Conservation (phyloP, 2,797 vertebrate genomes). For the Enteromius afrohamiltoni region DNA sequence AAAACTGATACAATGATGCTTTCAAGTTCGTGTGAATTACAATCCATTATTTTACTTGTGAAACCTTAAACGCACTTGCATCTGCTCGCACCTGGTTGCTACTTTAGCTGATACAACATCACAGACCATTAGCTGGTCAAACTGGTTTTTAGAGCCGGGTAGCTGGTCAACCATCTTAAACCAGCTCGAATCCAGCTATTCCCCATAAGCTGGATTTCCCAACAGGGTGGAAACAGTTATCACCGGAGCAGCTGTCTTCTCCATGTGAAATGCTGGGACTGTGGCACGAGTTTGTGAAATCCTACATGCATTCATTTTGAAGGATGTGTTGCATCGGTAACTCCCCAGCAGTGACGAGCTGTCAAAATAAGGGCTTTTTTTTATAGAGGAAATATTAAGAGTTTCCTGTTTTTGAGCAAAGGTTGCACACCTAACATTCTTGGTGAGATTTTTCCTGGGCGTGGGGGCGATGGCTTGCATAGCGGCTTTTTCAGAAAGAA, state of each 20-base stretch:
- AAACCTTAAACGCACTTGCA: not conserved
- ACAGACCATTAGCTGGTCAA: not conserved
- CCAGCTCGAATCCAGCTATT: not conserved
- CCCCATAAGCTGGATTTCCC: slow-evolving; percentile 1
- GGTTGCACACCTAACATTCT: slow-evolving; percentile 50
- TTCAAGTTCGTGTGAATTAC: not conserved
- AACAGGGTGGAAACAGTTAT: slow-evolving; percentile 41
- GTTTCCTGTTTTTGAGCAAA: slow-evolving; percentile 71
- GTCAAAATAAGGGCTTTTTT: slow-evolving; percentile 25
- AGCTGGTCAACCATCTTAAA: slow-evolving; percentile 6
- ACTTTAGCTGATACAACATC: not conserved
- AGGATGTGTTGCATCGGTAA: not conserved
- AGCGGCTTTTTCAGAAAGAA: slow-evolving; percentile 7
- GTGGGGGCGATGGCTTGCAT: slow-evolving; percentile 23
- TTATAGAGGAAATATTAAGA: slow-evolving; percentile 67
- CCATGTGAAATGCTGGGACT: slow-evolving; percentile 31
- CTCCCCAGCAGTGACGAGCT: not conserved
- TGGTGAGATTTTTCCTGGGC: slow-evolving; percentile 62
- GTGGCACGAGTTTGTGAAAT: slow-evolving; percentile 39
- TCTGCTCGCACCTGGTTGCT: not conserved
- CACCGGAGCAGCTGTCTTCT: not conserved
- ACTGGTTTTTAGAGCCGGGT: not conserved
- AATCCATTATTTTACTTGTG: not conserved
- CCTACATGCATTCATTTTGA: slow-evolving; percentile 18
- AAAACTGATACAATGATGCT: not conserved